Evolutionary conservation across 2,113 vertebrate species (phyloP).

Genomic region (Megaptera novaeangliae): DNA sequence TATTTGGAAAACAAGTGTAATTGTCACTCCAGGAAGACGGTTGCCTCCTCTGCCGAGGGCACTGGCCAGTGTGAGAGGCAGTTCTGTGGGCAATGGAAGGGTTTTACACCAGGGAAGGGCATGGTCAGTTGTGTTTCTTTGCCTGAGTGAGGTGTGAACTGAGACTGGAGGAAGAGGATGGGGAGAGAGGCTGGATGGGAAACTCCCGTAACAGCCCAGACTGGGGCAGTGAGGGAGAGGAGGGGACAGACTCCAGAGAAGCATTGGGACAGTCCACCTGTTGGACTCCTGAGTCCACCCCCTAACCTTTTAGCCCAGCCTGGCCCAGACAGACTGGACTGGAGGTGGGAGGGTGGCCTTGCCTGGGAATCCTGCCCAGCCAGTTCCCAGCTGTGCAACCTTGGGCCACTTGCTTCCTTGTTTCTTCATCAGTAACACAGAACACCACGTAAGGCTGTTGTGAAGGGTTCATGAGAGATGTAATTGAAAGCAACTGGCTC

Average conservation of each 20-base stretch:
- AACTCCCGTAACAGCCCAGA: neutral
- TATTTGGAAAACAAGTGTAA: neutral
- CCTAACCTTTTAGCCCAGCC: neutral
- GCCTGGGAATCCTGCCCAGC: neutral
- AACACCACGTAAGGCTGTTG: neutral
- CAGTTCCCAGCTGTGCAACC: neutral
- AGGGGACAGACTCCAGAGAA: neutral
- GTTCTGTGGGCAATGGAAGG: neutral
- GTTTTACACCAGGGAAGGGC: neutral
- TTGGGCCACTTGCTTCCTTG: neutral
- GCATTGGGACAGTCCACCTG: too few species aligned
- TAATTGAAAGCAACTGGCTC: neutral
- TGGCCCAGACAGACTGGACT: neutral
- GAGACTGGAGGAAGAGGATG: neutral
- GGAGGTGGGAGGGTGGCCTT: neutral
- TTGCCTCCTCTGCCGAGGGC: neutral
- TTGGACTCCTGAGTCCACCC: neutral
- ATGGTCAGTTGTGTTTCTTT: neutral
- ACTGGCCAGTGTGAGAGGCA: neutral
- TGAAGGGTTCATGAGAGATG: neutral
- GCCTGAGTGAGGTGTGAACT: neutral
- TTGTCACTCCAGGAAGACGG: neutral
- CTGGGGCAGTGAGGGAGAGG: neutral
- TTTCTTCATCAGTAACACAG: neutral
- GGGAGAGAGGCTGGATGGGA: neutral